A percentile compares a stretch with the other conserved stretches of the same genome.
Evolutionary conservation across 1,140 invertebrate species (phyloP).

Genomic region (Drosophila sproati): DNA sequence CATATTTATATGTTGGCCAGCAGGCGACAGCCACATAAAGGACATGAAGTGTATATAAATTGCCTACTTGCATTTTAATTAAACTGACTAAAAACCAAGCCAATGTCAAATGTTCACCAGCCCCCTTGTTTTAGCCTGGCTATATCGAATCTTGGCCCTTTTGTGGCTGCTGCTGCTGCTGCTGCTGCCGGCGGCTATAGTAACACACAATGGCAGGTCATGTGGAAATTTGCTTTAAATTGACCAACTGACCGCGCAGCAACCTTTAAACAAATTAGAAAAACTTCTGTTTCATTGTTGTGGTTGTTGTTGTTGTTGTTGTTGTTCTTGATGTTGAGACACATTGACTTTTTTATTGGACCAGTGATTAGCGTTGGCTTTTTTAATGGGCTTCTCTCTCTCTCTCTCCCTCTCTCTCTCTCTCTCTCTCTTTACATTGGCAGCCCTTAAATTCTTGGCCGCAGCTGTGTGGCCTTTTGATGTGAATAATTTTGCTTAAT

Average conservation of each 20-base stretch:
- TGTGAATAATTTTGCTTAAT: slow-evolving; percentile 77
- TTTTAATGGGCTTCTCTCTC: slow-evolving; percentile 16
- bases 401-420: too few relatives aligned
- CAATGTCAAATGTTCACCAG: slow-evolving; percentile 65
- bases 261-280: slow-evolving; percentile 73
- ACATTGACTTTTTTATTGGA: slow-evolving; percentile 35
- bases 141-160: slow-evolving; percentile 12
- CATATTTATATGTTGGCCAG: slow-evolving; percentile 12
- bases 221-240: slow-evolving; percentile 77
- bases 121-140: neutral
- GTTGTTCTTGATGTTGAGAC: slow-evolving; percentile 9
- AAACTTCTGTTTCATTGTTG: slow-evolving; percentile 45
- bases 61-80: slow-evolving; percentile 83
- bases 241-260: slow-evolving; percentile 74
- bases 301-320: slow-evolving; percentile 29
- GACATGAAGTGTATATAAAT: slow-evolving; percentile 80
- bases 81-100: slow-evolving; percentile 77
- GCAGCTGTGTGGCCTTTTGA: slow-evolving; percentile 66
- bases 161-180: slow-evolving; percentile 23
- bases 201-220: slow-evolving; percentile 65
- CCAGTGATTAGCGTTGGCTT: slow-evolving; percentile 58
- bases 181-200: slow-evolving; percentile 40
- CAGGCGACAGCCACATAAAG: slow-evolving; percentile 37
- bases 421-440: too few relatives aligned
- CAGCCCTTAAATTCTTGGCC: slow-evolving; percentile 39